Conservation (phyloP, 1,140 invertebrate genomes). For the Bombus ignitus region DNA sequence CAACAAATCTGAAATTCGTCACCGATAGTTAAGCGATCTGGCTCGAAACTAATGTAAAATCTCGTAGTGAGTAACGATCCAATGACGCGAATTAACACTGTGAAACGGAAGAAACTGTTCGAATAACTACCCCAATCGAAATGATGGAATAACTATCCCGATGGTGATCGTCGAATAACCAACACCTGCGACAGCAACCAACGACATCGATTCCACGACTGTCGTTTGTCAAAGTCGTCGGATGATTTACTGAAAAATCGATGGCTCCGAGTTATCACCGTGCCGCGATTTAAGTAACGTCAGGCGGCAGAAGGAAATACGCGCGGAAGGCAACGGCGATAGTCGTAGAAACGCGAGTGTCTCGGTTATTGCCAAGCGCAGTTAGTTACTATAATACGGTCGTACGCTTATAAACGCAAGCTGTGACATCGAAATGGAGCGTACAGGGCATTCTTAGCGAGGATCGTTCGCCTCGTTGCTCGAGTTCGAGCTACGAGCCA, state of each 20-base stretch:
- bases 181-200: background rate
- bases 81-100: background rate
- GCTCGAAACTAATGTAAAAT: background rate
- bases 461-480: conserved; percentile 24
- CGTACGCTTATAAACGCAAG: conserved; percentile 53
- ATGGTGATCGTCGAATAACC: no score
- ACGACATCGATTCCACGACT: background rate
- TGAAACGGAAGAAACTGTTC: no score
- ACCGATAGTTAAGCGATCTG: background rate
- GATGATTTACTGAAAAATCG: conserved; percentile 19
- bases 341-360: conserved; percentile 12
- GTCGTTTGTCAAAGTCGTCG: conserved; percentile 4
- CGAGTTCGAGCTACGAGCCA: conserved; percentile 19
- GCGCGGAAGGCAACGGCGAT: background rate
- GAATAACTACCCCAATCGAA: background rate
- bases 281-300: background rate
- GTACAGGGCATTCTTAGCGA: conserved; percentile 47
- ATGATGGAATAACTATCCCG: background rate
- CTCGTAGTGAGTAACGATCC: background rate
- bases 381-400: conserved; percentile 55
- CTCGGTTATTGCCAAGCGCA: conserved; percentile 41
- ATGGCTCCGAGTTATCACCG: background rate
- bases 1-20: background rate
- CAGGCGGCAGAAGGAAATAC: background rate
- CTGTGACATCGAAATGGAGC: conserved; percentile 55